phyloP scores from a whole-genome alignment of 2,888 invertebrate genomes.

The Liposcelis brunnea region DNA sequence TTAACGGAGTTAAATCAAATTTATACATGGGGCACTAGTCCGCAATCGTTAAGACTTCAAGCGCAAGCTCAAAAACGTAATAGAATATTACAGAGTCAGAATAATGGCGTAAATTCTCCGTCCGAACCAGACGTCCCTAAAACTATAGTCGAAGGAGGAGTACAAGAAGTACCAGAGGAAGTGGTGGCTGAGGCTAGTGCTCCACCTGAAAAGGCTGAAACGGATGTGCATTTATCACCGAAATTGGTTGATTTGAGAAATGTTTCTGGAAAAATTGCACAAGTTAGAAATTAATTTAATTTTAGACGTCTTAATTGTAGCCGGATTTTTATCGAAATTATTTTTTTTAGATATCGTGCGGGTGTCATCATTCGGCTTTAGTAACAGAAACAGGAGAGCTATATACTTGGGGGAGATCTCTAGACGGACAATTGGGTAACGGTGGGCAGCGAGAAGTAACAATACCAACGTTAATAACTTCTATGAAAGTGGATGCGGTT shows the following conservation, averaged over 20 bases:
- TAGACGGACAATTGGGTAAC: constrained; percentile 76
- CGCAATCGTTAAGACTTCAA: constrained; percentile 48
- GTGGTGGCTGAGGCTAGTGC: background rate
- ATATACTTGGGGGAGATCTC: constrained; percentile 75
- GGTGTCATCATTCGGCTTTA: constrained; percentile 68
- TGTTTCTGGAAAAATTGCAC: constrained; percentile 41
- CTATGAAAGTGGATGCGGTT: constrained; percentile 16
- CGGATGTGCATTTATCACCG: constrained; percentile 36
- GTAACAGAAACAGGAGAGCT: constrained; percentile 51
- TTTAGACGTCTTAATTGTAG: background rate
- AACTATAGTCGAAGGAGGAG: background rate
- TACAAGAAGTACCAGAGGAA: constrained; percentile 8
- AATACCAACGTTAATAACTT: background rate
- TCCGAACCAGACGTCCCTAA: too few relatives aligned
- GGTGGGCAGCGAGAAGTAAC: constrained; percentile 28
- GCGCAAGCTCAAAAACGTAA: constrained; percentile 43
- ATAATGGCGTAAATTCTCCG: constrained; percentile 1
- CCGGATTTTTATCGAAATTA: background rate
- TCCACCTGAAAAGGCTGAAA: background rate
- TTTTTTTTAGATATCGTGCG: constrained; percentile 32
- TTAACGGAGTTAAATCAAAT: constrained; percentile 45
- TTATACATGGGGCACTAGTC: constrained; percentile 61
- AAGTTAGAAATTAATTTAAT: constrained; percentile 28
- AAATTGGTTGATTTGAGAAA: constrained; percentile 40
- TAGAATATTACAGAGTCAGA: constrained; percentile 24